Evolutionary conservation across 2,113 vertebrate genomes (phyloP).

Genomic region (Pavo muticus): DNA sequence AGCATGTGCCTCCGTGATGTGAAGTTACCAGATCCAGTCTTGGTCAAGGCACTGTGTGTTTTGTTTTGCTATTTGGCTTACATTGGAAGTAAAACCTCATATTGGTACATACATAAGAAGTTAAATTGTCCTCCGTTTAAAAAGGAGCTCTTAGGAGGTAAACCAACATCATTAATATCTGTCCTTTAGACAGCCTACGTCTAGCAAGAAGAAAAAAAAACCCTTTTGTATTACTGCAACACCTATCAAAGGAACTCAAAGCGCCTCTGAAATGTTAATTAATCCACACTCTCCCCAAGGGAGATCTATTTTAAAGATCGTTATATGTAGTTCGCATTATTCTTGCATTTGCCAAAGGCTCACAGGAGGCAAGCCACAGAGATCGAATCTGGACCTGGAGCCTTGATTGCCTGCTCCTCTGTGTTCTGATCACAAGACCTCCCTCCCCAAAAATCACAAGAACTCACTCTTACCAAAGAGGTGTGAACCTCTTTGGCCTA

Average conservation of each 20-base stretch:
- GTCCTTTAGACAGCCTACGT: neutral
- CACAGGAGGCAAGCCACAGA: neutral
- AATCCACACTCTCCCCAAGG: constrained; percentile 39
- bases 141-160: constrained; percentile 20
- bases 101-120: neutral
- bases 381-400: neutral
- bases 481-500: constrained; percentile 55
- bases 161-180: neutral
- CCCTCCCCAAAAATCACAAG: constrained; percentile 37
- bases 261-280: constrained; percentile 56
- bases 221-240: neutral
- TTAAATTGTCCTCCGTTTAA: neutral
- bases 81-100: neutral
- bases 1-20: constrained; percentile 4
- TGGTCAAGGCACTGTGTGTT: neutral
- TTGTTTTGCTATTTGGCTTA: constrained; percentile 44
- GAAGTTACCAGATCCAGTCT: constrained; percentile 17
- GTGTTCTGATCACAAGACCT: neutral
- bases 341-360: constrained; percentile 21
- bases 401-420: neutral
- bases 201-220: neutral
- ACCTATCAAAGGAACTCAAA: constrained; percentile 55
- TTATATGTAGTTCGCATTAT: constrained; percentile 28
- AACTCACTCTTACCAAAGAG: constrained; percentile 5
- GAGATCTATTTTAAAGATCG: constrained; percentile 41